Evolutionary conservation across 2,797 vertebrate genomes (phyloP).

Genomic region (Pseudopleuronectes americanus): DNA sequence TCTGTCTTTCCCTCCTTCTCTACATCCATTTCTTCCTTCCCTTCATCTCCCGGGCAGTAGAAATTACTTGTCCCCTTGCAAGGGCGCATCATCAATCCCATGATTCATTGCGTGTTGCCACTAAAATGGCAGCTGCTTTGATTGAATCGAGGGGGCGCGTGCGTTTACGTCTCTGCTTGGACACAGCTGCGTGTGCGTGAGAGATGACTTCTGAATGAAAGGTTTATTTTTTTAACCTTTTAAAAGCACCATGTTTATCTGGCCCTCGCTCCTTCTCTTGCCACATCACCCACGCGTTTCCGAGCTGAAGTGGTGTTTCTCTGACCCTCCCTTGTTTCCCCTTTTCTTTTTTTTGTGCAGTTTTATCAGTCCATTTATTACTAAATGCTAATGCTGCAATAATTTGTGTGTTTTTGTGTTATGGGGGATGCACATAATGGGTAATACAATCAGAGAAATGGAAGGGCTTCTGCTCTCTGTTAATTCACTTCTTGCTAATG

Average conservation of each 20-base stretch:
- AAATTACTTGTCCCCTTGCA: slow-evolving; percentile 83
- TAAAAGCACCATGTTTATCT: slow-evolving; percentile 64
- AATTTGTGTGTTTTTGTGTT: slow-evolving; percentile 54
- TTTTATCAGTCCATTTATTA: slow-evolving; percentile 60
- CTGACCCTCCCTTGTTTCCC: slow-evolving; percentile 44
- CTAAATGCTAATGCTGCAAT: slow-evolving; percentile 60
- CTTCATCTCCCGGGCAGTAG: slow-evolving; percentile 73
- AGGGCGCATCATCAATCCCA: slow-evolving; percentile 75
- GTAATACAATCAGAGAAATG: slow-evolving; percentile 64
- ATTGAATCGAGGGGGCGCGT: slow-evolving; percentile 71
- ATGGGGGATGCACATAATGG: slow-evolving; percentile 45
- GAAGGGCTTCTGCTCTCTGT: slow-evolving; percentile 54
- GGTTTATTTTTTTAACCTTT: slow-evolving; percentile 69
- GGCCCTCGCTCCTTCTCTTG: slow-evolving; percentile 14
- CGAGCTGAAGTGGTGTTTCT: slow-evolving; percentile 45
- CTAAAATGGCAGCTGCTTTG: slow-evolving; percentile 67
- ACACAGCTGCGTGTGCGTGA: slow-evolving; percentile 60
- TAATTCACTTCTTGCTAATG: slow-evolving; percentile 63
- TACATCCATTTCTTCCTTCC: slow-evolving; percentile 68
- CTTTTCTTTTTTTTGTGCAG: slow-evolving; percentile 21
- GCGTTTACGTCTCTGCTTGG: slow-evolving; percentile 61
- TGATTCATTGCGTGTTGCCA: slow-evolving; percentile 68
- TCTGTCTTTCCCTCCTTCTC: slow-evolving; percentile 44
- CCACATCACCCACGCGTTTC: slow-evolving; percentile 40
- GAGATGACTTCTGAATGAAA: slow-evolving; percentile 71